Conservation (phyloP, 2,888 invertebrate genomes). For the Incurvaria masculella region DNA sequence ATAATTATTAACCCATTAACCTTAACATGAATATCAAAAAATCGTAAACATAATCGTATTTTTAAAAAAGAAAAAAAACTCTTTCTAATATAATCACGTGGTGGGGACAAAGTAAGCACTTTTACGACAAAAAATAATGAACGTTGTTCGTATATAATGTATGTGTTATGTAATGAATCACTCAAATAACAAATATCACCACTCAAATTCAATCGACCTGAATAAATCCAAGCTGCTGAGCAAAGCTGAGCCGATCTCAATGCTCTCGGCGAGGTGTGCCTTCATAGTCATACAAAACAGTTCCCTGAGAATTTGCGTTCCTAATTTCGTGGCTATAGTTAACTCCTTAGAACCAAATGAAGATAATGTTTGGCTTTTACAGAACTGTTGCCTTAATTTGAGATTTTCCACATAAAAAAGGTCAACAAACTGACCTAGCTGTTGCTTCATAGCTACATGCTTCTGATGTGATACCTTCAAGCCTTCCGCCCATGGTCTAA, state of each 20-base stretch:
- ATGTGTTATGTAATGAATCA: too few species aligned
- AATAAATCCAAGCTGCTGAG: slow-evolving; percentile 41
- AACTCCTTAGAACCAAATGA: slow-evolving; percentile 9
- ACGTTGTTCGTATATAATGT: too few species aligned
- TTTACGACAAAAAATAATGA: too few species aligned
- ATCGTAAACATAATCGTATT: too few species aligned
- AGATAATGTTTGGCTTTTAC: slow-evolving; percentile 8
- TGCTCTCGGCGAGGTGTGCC: slow-evolving; percentile 27
- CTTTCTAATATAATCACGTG: too few species aligned
- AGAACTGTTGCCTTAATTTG: slow-evolving; percentile 17
- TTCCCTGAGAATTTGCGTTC: slow-evolving; percentile 19
- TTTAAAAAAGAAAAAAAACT: too few species aligned
- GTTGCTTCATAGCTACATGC: slow-evolving; percentile 26
- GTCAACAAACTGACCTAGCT: slow-evolving; percentile 31
- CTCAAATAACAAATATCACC: too few species aligned
- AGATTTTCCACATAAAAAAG: slow-evolving; percentile 30
- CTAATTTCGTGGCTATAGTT: not conserved
- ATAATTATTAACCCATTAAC: too few species aligned
- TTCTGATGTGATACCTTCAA: slow-evolving; percentile 30
- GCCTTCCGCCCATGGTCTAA: slow-evolving; percentile 39
- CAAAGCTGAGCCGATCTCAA: slow-evolving; percentile 35
- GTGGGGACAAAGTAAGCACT: too few species aligned
- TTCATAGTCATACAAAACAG: slow-evolving; percentile 32
- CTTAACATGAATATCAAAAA: too few species aligned
- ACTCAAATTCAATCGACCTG: slow-evolving; percentile 43